phyloP scores from a whole-genome alignment of 2,888 invertebrate genomes.

The Pterostichus niger region DNA sequence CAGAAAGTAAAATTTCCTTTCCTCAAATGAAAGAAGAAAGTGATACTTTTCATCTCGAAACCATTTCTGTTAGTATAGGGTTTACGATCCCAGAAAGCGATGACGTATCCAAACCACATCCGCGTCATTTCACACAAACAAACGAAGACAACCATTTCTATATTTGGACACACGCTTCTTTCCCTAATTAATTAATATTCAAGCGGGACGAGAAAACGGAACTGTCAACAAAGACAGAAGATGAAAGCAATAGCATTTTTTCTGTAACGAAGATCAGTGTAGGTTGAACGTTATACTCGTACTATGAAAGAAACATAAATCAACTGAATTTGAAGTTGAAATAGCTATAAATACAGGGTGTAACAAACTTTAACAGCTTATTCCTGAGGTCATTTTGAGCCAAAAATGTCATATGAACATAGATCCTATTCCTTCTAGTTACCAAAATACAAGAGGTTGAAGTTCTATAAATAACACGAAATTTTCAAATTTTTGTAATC shows the following conservation, averaged over 20 bases:
- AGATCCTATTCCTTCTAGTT: too few relatives aligned
- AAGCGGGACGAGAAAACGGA: constrained; percentile 13
- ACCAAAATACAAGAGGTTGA: too few relatives aligned
- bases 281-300: background rate
- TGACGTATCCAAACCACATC: constrained; percentile 27
- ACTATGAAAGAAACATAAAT: constrained; percentile 6
- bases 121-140: constrained; percentile 26
- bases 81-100: constrained; percentile 8
- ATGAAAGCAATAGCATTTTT: background rate
- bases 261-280: background rate
- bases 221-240: background rate
- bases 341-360: constrained; percentile 19
- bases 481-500: too few relatives aligned
- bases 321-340: constrained; percentile 18
- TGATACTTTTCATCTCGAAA: background rate
- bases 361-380: too few relatives aligned
- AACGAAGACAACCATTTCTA: constrained; percentile 12
- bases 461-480: too few relatives aligned
- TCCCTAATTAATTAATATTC: constrained; percentile 31
- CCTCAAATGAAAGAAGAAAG: too few relatives aligned
- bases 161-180: constrained; percentile 37
- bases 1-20: too few relatives aligned
- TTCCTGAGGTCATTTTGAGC: too few relatives aligned
- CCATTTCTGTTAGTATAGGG: background rate
- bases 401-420: too few relatives aligned